Evolutionary conservation across 2,888 invertebrate species (phyloP).

Genomic region (Tetheella fluctuosa): DNA sequence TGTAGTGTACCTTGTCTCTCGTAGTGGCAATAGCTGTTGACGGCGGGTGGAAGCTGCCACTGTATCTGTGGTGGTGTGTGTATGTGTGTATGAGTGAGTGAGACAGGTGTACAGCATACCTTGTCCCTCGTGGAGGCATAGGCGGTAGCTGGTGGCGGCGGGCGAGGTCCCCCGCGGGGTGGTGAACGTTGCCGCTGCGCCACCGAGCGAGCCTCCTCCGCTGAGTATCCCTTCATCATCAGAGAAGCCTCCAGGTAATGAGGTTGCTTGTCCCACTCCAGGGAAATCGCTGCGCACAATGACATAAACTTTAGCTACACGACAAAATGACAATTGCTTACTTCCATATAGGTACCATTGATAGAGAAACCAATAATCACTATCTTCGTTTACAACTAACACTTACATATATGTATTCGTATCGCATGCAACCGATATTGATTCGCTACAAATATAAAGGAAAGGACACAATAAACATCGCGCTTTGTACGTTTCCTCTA

Average conservation of each 20-base stretch:
- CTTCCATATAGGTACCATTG: too few species aligned
- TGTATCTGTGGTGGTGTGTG: too few species aligned
- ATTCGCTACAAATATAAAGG: not conserved
- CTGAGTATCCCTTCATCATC: slow-evolving; percentile 90
- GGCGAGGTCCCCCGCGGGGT: slow-evolving; percentile 65
- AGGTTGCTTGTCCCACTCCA: slow-evolving; percentile 85
- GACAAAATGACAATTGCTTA: not conserved
- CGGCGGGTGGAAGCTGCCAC: too few species aligned
- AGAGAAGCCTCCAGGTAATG: slow-evolving; percentile 92
- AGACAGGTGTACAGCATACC: slow-evolving; percentile 42
- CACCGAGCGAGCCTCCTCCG: slow-evolving; percentile 79
- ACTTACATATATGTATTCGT: not conserved
- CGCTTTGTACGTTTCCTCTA: not conserved
- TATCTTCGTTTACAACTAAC: not conserved
- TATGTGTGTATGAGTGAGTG: too few species aligned
- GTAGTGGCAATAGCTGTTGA: too few species aligned
- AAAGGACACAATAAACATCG: not conserved
- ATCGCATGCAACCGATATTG: not conserved
- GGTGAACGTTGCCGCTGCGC: slow-evolving; percentile 59
- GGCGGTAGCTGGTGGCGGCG: slow-evolving; percentile 80
- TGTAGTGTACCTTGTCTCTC: too few species aligned
- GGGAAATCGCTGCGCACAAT: slow-evolving; percentile 76
- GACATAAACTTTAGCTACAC: not conserved
- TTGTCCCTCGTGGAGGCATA: slow-evolving; percentile 80
- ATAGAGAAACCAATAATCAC: too few species aligned